Base-by-base conservation (phyloP, 2,888 invertebrate genomes). In the Clitarchus hookeri region DNA sequence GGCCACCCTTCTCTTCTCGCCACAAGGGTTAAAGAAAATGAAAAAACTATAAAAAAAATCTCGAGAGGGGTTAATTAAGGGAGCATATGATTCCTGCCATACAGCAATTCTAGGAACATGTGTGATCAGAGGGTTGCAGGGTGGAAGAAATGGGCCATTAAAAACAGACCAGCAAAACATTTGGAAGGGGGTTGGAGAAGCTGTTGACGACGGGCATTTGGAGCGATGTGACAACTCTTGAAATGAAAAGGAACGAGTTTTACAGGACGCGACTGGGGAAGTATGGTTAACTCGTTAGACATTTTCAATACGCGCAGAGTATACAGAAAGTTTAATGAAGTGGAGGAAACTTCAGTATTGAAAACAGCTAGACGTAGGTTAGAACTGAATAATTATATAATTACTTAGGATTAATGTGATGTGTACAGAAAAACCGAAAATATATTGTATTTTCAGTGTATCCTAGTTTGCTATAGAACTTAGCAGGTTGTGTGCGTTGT, bases 31-130 rank as follows among this genome's bases (percentile, higher is more conserved):
- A 0, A 65, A 65, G n/a, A 65, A 65, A 65, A 65, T n/a, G 0
- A 65, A 65, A 65, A 65, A 65, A 2, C n/a, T 16, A 65, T n/a
- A 65, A 65, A 65, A 65, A 65, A 65, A 19, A 11, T 65, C 8
- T 23, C 65, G 65, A 65, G 65, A 65, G 65, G 65, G 65, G 65
- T 65, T 65, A 65, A 65, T 65, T 65, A 65, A 65, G 65, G 65
- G 65, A 65, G 65, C 65, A 65, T 65, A 65, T 65, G 65, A 65
- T 65, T 65, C 16, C 65, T n/a, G 13, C 65, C 19, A n/a, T 9
- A 65, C 23, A n/a, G 13, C 19, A 65, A 19, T 65, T 65, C 65
- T 65, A n/a, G 65, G 65, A 65, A 65, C 23, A 65, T 65, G 65
- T 65, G 65, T 11, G n/a, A 9, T 6, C 48, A 48, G 65, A 65